These are phyloP conservation scores for Calypte anna DNA, from an alignment of 2,113 vertebrate species.

Conservation along the genomic window DNA sequence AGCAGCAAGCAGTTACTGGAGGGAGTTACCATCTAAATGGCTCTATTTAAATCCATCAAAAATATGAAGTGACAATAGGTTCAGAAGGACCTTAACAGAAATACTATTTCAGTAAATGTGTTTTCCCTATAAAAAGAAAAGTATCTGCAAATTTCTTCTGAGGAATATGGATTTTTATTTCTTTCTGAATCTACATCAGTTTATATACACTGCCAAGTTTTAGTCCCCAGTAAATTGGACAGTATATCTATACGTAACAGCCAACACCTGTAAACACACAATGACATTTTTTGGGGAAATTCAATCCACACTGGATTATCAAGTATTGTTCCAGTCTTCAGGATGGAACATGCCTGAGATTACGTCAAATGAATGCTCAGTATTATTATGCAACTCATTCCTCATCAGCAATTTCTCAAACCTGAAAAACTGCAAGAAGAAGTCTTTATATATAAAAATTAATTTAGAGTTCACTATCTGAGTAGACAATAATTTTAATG, in stretches of 20 bases:
- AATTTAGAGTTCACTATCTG: not conserved
- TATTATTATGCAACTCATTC: accelerated
- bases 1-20: not conserved
- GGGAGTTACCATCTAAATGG: not conserved
- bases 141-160: not conserved
- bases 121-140: not conserved
- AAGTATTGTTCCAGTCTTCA: not conserved
- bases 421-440: not conserved
- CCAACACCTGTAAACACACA: not conserved
- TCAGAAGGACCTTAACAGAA: not conserved
- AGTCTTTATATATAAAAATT: not conserved
- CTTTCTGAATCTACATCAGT: not conserved
- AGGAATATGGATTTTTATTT: not conserved
- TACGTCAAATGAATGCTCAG: not conserved
- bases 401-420: not conserved
- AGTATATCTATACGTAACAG: accelerated
- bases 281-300: accelerated
- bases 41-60: not conserved
- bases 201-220: not conserved
- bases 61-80: not conserved
- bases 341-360: not conserved
- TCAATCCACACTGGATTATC: not conserved
- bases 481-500: not conserved
- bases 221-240: not conserved
- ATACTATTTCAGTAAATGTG: not conserved